Evolutionary conservation across 2,888 invertebrate genomes (phyloP), one percentile per base, ranked within the genome.

Genomic region (Pristionchus fissidentatus): DNA sequence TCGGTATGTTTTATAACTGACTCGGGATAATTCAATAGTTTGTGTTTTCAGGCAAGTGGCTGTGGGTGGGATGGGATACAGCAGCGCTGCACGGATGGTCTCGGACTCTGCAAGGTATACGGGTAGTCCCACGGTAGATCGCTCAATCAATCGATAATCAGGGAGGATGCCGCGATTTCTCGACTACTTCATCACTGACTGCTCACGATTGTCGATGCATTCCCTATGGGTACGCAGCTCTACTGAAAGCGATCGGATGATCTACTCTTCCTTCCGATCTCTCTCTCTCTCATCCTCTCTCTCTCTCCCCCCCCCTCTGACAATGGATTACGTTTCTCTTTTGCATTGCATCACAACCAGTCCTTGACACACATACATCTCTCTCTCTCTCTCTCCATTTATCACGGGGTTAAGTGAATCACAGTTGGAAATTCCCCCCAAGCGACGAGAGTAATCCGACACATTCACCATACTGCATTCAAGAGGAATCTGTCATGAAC

Each of bases 121-220:
- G n/a, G n/a, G n/a, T n/a, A 66, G 19, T 60, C 3, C 38, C 4
- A 10, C 66, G n/a, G n/a, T n/a, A n/a, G n/a, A 15, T 52, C 78
- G 13, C 41, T 52, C 29, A 29, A 49, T 26, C 43, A 1, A 0
- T 43, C 46, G 38, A 4, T 32, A 35, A 22, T 80, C 57, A 81
- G 81, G 81, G 81, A 13, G 81, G 81, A 1, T 81, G 81, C 32
- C 81, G 81, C 66, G 81, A 81, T 35, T 81, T 81, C 66, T 62
- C 81, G 5, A 81, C 81, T 7, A 81, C 81, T 5, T 49, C 81
- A 8, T n/a, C 62, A 1, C 66, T 81, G 29, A 62, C 62, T 32
- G 49, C 81, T 81, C 81, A 81, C 26, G 81, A 81, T 29, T 81
- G 81, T 66, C n/a, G 81, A 62, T 81, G 81, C n/a, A 81, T 81